These are phyloP conservation scores for Ctenopoma kingsleyae DNA, from an alignment of 2,797 vertebrate genomes.

Conservation along the genomic window DNA sequence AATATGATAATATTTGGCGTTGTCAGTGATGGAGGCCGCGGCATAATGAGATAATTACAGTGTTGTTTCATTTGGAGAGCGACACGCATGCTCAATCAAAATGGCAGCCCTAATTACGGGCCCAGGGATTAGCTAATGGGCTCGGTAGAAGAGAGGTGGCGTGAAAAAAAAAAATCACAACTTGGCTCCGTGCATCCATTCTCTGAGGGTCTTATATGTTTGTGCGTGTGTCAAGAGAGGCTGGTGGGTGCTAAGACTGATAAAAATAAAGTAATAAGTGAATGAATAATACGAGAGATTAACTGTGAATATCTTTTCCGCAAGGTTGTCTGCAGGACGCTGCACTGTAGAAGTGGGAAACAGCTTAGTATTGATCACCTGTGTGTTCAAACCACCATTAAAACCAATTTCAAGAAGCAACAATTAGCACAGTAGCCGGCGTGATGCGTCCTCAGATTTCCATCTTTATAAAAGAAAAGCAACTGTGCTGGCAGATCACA, in stretches of 20 bases:
- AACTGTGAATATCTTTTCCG: constrained; percentile 42
- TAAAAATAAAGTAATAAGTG: constrained; percentile 31
- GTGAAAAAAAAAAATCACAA: constrained; percentile 21
- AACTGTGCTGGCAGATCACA: constrained; percentile 6
- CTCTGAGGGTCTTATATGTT: constrained; percentile 43
- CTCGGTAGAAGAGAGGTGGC: constrained; percentile 85
- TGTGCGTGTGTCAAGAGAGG: constrained; percentile 11
- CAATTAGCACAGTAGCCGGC: constrained; percentile 22
- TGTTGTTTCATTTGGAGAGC: constrained; percentile 92
- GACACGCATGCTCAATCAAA: constrained; percentile 92
- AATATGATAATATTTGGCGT: constrained; percentile 85
- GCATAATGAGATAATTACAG: constrained; percentile 97
- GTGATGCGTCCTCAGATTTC: constrained; percentile 5
- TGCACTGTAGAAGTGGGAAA: background rate
- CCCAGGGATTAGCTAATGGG: constrained; percentile 96
- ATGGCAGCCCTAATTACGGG: constrained; percentile 96
- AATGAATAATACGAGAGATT: constrained; percentile 30
- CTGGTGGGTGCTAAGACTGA: constrained; percentile 17
- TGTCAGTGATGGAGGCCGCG: constrained; percentile 70
- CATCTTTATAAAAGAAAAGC: constrained; percentile 27
- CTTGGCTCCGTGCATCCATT: constrained; percentile 17
- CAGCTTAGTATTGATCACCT: constrained; percentile 53
- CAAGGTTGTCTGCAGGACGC: constrained; percentile 19
- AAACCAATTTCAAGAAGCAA: constrained; percentile 31
- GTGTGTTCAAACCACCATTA: constrained; percentile 31